These are phyloP conservation scores for Drosophila flavopinicola DNA, from an alignment of 2,888 invertebrate genomes.

Conservation along the genomic window DNA sequence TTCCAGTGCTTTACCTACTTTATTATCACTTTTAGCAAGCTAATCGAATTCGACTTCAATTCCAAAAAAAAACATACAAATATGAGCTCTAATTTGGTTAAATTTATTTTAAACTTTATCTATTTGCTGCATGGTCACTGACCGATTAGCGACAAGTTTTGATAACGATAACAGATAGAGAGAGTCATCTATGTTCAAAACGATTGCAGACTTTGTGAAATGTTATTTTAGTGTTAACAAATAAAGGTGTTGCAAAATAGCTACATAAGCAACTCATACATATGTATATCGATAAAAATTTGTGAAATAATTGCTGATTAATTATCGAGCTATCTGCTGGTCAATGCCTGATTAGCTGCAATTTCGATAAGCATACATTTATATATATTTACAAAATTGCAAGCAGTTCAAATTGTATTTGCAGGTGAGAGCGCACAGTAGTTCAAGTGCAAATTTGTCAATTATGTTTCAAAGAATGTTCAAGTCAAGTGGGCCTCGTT, in stretches of 20 bases:
- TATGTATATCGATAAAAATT: not conserved
- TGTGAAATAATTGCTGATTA: conserved; percentile 12
- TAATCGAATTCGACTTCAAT: too few relatives aligned
- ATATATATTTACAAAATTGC: too few relatives aligned
- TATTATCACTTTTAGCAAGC: too few relatives aligned
- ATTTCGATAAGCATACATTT: too few relatives aligned
- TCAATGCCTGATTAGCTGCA: conserved; percentile 55
- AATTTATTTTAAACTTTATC: conserved; percentile 2
- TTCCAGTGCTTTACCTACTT: too few relatives aligned
- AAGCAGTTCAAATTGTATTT: conserved; percentile 11
- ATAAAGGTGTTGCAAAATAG: conserved; percentile 10
- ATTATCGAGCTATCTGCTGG: conserved; percentile 18
- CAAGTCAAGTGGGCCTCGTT: conserved; percentile 58
- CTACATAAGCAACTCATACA: conserved; percentile 2
- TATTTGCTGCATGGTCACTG: conserved; percentile 7
- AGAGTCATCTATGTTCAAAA: not conserved
- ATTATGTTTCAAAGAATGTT: conserved; percentile 66
- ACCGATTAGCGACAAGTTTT: conserved; percentile 19
- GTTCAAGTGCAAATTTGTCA: conserved; percentile 78
- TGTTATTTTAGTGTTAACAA: not conserved
- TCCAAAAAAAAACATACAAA: too few relatives aligned
- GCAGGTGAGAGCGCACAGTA: conserved; percentile 51
- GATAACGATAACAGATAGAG: conserved; percentile 8
- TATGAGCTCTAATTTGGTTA: too few relatives aligned
- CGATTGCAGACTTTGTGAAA: not conserved